Evolutionary conservation across 1,140 invertebrate species (phyloP).

Genomic region (Calliphora vicina): DNA sequence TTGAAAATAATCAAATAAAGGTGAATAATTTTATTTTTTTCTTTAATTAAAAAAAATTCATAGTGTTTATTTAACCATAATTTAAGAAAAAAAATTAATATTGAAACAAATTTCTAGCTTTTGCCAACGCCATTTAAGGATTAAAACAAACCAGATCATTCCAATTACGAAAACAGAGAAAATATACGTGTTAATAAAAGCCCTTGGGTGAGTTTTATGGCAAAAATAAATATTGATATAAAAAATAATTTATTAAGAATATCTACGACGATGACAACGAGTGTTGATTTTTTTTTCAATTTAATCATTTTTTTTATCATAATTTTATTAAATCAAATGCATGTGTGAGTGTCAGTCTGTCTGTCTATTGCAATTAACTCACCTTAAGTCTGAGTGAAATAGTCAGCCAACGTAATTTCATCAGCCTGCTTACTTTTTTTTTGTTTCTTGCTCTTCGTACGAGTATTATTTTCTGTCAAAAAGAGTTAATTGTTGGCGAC

Average conservation of each 20-base stretch:
- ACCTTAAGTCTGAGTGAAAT: slow-evolving; percentile 4
- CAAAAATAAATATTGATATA: background rate
- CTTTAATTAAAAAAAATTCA: background rate
- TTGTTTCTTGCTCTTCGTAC: background rate
- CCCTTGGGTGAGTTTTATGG: background rate
- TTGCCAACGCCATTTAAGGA: background rate
- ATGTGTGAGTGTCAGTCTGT: background rate
- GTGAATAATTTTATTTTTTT: background rate
- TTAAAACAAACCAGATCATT: background rate
- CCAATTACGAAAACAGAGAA: background rate
- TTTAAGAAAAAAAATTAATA: background rate
- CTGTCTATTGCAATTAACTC: background rate
- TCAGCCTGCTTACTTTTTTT: background rate
- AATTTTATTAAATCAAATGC: background rate
- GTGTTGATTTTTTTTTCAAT: background rate
- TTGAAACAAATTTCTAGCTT: background rate
- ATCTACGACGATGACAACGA: background rate
- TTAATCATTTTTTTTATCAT: background rate
- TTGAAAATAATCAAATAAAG: background rate
- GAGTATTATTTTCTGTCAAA: background rate
- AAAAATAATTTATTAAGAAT: background rate
- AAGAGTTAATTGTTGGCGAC: background rate
- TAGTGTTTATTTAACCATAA: background rate
- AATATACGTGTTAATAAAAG: background rate
- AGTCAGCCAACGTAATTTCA: background rate